Conservation (phyloP, 1,140 invertebrate species). For the Drosophila hydei region DNA sequence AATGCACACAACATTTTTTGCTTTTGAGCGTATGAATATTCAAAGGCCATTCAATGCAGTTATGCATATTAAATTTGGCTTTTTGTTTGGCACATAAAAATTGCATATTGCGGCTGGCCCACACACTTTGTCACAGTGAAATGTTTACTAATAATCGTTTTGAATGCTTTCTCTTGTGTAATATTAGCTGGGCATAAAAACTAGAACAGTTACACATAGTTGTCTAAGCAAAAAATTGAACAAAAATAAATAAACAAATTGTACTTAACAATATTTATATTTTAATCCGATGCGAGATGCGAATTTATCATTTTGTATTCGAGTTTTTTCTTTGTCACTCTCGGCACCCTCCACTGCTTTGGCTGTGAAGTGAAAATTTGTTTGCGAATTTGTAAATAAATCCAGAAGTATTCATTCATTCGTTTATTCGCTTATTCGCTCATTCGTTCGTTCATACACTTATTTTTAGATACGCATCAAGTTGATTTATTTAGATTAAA, state of each 20-base stretch:
- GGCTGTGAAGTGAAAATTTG: constrained; percentile 75
- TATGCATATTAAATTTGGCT: constrained; percentile 73
- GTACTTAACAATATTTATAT: constrained; percentile 24
- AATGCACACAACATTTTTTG: background rate
- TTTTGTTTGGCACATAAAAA: constrained; percentile 69
- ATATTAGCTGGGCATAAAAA: constrained; percentile 29
- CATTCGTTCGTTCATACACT: constrained; percentile 44
- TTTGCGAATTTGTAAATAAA: constrained; percentile 83
- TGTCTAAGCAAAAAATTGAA: background rate
- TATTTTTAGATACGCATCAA: constrained; percentile 79
- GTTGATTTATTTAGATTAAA: constrained; percentile 83
- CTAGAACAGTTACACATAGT: constrained; percentile 9
- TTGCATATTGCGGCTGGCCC: constrained; percentile 65
- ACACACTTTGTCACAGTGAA: constrained; percentile 17
- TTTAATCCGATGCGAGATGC: background rate
- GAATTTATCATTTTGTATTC: background rate
- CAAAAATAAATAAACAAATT: constrained; percentile 25
- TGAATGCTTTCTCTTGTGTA: constrained; percentile 53
- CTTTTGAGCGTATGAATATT: constrained; percentile 57
- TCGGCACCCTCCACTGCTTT: background rate
- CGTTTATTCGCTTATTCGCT: constrained; percentile 54
- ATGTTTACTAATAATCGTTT: constrained; percentile 54
- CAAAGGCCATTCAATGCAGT: constrained; percentile 75
- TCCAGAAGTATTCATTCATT: constrained; percentile 67
- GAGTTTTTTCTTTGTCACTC: background rate